Base-by-base conservation (phyloP, 2,797 vertebrate genomes). In the Phoebastria nigripes region DNA sequence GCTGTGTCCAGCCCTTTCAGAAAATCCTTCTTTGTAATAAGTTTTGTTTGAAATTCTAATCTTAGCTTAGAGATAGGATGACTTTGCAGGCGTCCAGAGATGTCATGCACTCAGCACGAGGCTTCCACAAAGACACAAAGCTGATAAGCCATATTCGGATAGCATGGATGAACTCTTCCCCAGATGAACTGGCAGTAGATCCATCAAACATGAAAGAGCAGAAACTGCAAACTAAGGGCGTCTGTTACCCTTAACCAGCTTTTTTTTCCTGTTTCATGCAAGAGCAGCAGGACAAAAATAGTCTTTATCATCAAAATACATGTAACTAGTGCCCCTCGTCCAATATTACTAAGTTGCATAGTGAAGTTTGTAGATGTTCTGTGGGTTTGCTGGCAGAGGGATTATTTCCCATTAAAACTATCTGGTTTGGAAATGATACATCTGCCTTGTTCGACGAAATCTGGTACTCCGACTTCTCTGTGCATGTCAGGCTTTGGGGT, bases 1-100 rank as follows among this genome's bases (percentile, higher is more conserved):
- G 72, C 59, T 5, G 2, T 58, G 71, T 55, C 71, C 89, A 91
- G 44, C 81, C 33, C 59, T 94, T 93, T 85, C 44, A 87, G 74
- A 96, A 96, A 95, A 93, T 77, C 91, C 89, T 92, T 89, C 74
- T 85, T 85, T 1, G 20, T 95, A 95, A 71, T 82, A 92, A 87
- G 89, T 87, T 96, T 67, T 96, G 95, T 96, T 96, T 92, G 93
- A 95, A 97, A 96, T 85, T 93, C 92, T 96, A 94, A 93, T 90
- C 93, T 95, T 92, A 86, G 83, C 65, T 95, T 89, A 94, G 89
- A 92, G 81, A 91, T 93, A 93, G 86, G 92, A 78, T 91, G 90
- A 89, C 89, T 95, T 80, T 81, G 83, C 93, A 96, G 92, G 88
- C 90, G 0, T 89, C 54, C 94, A 93, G 78, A 91, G 86, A 93